phyloP scores from a whole-genome alignment of 1,140 invertebrate genomes.

The Diabrotica undecimpunctata region DNA sequence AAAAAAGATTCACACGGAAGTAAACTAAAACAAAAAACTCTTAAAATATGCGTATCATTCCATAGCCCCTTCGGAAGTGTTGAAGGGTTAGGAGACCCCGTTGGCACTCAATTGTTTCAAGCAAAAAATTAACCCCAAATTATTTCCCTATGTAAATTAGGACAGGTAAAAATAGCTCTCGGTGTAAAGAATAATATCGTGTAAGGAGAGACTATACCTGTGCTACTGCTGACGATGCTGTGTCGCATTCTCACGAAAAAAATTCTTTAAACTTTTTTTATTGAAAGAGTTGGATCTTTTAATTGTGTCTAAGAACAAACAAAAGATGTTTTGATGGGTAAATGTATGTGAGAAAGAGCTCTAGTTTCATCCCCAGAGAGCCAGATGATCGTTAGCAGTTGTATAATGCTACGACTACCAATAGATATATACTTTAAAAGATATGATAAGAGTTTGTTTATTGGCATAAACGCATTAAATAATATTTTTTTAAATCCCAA shows the following conservation, averaged over 20 bases:
- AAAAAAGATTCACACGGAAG: conserved; percentile 37
- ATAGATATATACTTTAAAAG: no score
- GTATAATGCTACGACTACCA: no score
- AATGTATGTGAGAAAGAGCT: conserved; percentile 10
- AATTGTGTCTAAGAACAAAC: conserved; percentile 12
- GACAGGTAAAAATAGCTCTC: conserved; percentile 25
- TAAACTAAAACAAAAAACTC: conserved; percentile 33
- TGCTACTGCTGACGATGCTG: conserved; percentile 16
- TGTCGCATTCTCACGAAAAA: conserved; percentile 28
- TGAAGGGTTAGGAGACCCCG: conserved; percentile 28
- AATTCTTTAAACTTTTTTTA: conserved; percentile 10
- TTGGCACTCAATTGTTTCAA: conserved; percentile 32
- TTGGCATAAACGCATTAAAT: no score
- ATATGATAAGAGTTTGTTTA: no score
- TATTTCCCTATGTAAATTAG: conserved; percentile 34
- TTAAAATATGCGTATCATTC: conserved; percentile 37
- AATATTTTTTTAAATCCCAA: no score
- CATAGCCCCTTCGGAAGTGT: conserved; percentile 23
- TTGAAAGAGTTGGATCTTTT: conserved; percentile 6
- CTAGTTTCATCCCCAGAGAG: background rate
- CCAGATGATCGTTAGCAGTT: no score
- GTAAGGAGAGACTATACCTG: conserved; percentile 15
- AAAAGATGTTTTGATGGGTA: conserved; percentile 13
- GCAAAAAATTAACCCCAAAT: conserved; percentile 39
- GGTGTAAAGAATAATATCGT: conserved; percentile 15